These are phyloP conservation scores for Petroica traversi DNA, from an alignment of 2,113 vertebrate genomes.

Conservation along the genomic window DNA sequence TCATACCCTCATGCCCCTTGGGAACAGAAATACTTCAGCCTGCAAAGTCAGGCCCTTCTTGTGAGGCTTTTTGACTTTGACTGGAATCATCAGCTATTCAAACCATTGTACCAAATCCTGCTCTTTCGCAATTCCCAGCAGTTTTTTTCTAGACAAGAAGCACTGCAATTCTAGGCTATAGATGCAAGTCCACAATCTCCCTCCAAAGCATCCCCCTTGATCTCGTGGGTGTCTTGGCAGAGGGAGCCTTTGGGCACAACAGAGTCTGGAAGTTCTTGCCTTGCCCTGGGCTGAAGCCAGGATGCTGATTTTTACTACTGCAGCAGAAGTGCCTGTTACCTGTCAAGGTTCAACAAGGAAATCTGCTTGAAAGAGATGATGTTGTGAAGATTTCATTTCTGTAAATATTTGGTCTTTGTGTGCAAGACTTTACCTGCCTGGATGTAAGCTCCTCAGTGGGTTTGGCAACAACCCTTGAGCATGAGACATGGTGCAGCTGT, in stretches of 20 bases:
- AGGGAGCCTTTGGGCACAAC: background rate
- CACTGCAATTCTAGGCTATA: background rate
- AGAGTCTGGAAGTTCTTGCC: background rate
- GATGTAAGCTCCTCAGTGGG: background rate
- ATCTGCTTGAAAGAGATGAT: background rate
- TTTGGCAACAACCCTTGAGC: background rate
- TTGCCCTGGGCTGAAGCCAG: background rate
- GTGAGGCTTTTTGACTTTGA: conserved; percentile 18
- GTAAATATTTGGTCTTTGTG: background rate
- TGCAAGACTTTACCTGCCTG: background rate
- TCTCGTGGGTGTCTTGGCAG: background rate
- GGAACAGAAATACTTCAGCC: conserved; percentile 24
- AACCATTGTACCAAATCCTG: background rate
- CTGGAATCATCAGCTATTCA: background rate
- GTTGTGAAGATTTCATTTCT: background rate
- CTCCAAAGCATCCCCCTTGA: background rate
- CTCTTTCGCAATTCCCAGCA: background rate
- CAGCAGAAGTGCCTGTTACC: background rate
- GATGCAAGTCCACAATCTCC: background rate
- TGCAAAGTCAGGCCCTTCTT: conserved; percentile 18
- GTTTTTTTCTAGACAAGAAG: background rate
- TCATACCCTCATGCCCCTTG: background rate
- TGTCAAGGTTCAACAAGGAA: background rate
- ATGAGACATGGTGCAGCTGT: background rate
- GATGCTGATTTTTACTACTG: background rate